Base-by-base conservation (phyloP, 1,140 invertebrate species). In the Drosophila ironensis region DNA sequence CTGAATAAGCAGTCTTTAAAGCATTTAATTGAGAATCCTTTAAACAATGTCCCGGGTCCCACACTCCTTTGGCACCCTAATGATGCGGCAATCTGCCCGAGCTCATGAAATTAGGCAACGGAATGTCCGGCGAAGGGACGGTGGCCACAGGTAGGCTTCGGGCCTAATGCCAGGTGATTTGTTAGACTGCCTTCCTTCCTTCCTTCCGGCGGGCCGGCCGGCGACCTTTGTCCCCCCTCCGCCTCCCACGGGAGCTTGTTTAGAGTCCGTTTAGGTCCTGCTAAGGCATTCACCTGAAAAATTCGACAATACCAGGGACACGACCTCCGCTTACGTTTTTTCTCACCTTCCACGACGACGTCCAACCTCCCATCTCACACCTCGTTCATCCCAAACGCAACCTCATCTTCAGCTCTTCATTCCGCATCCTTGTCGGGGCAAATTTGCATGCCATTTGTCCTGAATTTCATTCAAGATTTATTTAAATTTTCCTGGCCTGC, bases 81-180 rank as follows among this genome's bases (percentile, higher is more conserved):
- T 75, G 76, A 81, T 73, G 71, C 59, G 50, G 66, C 76, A 71
- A 80, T 80, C 76, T 80, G 76, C 70, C 76, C 66, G 38, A 46
- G 71, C 76, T 81, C 76, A 80, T 80, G 76, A 81, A 81, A 80
- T 81, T 80, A 80, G 76, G 66, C 76, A 71, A n/a, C n/a, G 57
- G 40, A 80, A 75, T 81, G 76, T 75, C 76, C 76, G 76, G 76
- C 38, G 33, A 46, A 19, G 6, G 28, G 11, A 4, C 6, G 20
- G 4, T 19, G 61, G 20, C 51, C 60, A 44, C 50, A 68, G 73
- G 53, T 72, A 77, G 69, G 37, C 71, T 37, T 40, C 24, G 30
- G n/a, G 41, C 59, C 61, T 80, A 81, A 80, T 80, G 71, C 72
- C 66, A 27, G 57, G 76, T 80, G 76, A 80, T 80, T 80, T 81